Evolutionary conservation across 2,888 invertebrate species (phyloP), one percentile per base, ranked within the genome.

Genomic region (Lumbricus terrestris): DNA sequence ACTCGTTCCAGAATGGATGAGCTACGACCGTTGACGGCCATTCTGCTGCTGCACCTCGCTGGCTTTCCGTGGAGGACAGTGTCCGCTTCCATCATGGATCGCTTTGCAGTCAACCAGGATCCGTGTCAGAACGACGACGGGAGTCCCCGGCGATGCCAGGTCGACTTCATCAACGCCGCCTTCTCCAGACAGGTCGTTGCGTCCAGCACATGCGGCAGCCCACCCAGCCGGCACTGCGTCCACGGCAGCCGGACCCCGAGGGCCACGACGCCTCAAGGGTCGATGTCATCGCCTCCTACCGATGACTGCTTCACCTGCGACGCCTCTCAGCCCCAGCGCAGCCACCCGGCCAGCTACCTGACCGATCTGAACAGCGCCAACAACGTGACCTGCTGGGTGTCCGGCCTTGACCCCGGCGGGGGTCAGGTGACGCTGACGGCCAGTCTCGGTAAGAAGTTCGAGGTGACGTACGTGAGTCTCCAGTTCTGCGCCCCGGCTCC

Each of bases 81-180:
- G 37, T 35, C 5, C 23, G 37, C 85, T 4, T 85, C 35, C 23
- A 34, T 85, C 35, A 85, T 34, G 1, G 34, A 34, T 34, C 35
- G 37, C 20, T 37, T 37, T 6, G 18, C 85, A 16, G 37, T 23
- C 35, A 37, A 34, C 35, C 34, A 34, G 20, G 98, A 98, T 95
- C 98, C 98, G 11, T 98, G 98, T 95, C 97, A 97, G 95, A 97
- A 97, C 95, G 97, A 97, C 69, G 93, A 93, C 54, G 95, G 95
- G 92, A 97, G 97, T 93, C 95, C 96, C 8, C 96, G 97, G 90
- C 96, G 97, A 93, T 99, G 99, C 96, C 97, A 98, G 94, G 99
- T 99, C 23, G 99, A 99, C 95, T 99, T 99, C 95, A 99, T 99
- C 91, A 99, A 99, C 96, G 98, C 99, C 54, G 99, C 99, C 47